Evolutionary conservation across 2,797 vertebrate genomes (phyloP).

Genomic region (Clarias platycephalus): DNA sequence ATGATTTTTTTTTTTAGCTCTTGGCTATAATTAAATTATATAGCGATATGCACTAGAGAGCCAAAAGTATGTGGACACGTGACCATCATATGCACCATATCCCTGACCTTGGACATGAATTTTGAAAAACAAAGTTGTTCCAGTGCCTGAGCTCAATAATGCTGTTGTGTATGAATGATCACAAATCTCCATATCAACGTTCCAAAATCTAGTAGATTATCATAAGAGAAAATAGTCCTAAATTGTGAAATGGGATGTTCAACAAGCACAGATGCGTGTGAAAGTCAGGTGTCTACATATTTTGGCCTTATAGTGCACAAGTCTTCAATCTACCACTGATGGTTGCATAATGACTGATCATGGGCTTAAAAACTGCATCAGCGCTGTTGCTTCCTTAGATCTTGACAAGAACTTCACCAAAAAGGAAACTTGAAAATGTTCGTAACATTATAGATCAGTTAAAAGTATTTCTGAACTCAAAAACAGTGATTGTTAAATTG

Average conservation of each 20-base stretch:
- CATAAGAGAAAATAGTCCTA: neutral
- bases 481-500: neutral
- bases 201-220: neutral
- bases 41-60: neutral
- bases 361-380: neutral
- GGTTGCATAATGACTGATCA: neutral
- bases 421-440: neutral
- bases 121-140: no score
- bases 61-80: neutral
- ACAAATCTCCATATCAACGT: neutral
- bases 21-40: neutral
- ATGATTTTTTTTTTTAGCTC: neutral
- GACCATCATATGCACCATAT: neutral
- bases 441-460: neutral
- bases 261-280: neutral
- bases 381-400: neutral
- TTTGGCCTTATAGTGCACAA: neutral
- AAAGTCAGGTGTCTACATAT: neutral
- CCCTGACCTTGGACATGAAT: no score
- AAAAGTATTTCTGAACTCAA: neutral
- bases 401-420: neutral
- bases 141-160: neutral
- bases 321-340: neutral
- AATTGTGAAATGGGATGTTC: neutral
- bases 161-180: neutral